Evolutionary conservation across 2,888 invertebrate genomes (phyloP).

Genomic region (Creontiades dilutus): DNA sequence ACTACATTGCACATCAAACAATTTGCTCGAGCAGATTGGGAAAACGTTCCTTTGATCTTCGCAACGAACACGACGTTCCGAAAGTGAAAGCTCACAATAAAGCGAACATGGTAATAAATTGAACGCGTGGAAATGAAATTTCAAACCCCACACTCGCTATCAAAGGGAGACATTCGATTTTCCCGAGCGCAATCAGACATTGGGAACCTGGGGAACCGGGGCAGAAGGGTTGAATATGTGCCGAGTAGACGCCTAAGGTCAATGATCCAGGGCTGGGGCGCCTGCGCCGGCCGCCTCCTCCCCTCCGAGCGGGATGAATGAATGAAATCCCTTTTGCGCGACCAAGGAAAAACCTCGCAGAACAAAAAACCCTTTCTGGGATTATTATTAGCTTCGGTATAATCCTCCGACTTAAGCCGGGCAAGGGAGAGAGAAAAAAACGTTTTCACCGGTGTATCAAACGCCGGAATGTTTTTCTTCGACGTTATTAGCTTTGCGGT

Average conservation of each 20-base stretch:
- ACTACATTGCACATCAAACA: too few species aligned
- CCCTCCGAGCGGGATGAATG: slow-evolving; percentile 12
- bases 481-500: background rate
- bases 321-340: slow-evolving; percentile 15
- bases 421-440: background rate
- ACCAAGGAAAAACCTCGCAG: background rate
- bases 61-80: too few species aligned
- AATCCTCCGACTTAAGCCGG: background rate
- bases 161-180: slow-evolving; percentile 34
- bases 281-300: slow-evolving; percentile 23
- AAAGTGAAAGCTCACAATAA: too few species aligned
- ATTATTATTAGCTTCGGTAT: background rate
- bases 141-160: background rate
- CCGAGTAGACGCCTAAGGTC: slow-evolving; percentile 57
- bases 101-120: too few species aligned
- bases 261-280: slow-evolving; percentile 48
- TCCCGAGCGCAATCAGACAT: slow-evolving; percentile 22
- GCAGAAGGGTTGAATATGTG: slow-evolving; percentile 56
- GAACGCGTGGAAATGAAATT: background rate
- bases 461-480: background rate
- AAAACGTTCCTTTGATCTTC: too few species aligned
- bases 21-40: too few species aligned
- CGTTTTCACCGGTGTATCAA: background rate
- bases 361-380: background rate
- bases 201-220: slow-evolving; percentile 44